Base-by-base conservation (phyloP, 53 echinoderm and acorn worm species). In the Crossaster papposus region DNA sequence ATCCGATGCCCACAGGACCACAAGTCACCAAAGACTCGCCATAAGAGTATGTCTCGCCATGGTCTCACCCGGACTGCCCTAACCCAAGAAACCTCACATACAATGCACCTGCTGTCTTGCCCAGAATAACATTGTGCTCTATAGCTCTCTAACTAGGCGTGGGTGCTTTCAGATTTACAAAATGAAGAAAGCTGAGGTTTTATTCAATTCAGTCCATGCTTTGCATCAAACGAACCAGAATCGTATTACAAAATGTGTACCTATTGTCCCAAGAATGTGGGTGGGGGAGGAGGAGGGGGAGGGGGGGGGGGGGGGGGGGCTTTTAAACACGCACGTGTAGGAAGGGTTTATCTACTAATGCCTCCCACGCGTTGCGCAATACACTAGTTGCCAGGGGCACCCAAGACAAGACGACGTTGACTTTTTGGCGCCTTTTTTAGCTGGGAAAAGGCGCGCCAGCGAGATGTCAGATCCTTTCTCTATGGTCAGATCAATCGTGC, bases 331-430 rank as follows among this genome's bases (percentile, higher is more conserved):
- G 58, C 58, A 58, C 58, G 58, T 58, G 58, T 14, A 20, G 58
- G 58, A 17, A n/a, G 70, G 12, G 58, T 15, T 15, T 58, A 14
- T 15, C 12, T 2, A 20, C 58, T 15, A 33, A 84, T 20, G 73
- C 50, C 72, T 84, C 72, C 72, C 72, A 72, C 72, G 84, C 35
- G 84, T 84, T 51, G 52, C 71, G 72, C 83, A 83, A 83, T 65
- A 50, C 53, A 22, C 51, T 23, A 30, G 84, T 84, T 84, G 84
- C 84, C 71, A 50, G 4, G 63, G 80, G 54, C 79, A 13, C 20
- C 2, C 52, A 70, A 70, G 34, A 33, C 1, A 18, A 83, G n/a
- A 64, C 31, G 44, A 44, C 64, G 23, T 0, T 65, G 65, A 38
- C 65, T 36, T 72, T 74, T 84, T 84, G 71, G 71, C 84, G 84